phyloP scores from a whole-genome alignment of 2,888 invertebrate genomes.

The Metopia argyrocephala region DNA sequence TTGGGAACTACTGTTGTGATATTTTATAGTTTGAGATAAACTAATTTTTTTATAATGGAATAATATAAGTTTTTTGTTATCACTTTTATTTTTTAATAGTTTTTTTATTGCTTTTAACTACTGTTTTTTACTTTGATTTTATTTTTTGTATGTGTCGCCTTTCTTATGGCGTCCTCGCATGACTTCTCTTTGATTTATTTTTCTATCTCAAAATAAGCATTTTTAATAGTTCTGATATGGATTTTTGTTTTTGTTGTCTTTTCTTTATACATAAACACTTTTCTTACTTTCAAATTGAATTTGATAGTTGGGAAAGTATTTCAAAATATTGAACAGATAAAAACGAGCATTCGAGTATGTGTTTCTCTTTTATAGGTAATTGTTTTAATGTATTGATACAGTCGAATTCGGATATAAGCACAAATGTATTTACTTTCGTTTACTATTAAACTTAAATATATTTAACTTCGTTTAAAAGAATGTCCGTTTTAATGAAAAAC shows the following conservation, averaged over 20 bases:
- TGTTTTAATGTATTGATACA: neutral
- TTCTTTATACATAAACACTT: neutral
- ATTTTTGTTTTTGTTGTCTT: too few relatives aligned
- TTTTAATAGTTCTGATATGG: neutral
- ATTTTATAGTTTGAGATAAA: neutral
- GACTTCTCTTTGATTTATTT: too few relatives aligned
- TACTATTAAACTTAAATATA: too few relatives aligned
- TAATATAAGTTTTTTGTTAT: neutral
- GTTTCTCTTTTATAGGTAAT: too few relatives aligned
- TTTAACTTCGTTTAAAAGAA: too few relatives aligned
- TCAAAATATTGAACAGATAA: neutral
- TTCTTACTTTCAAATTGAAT: neutral
- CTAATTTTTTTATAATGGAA: slow-evolving; percentile 7
- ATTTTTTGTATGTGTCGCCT: slow-evolving; percentile 72
- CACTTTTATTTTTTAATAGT: slow-evolving; percentile 42
- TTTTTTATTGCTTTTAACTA: slow-evolving; percentile 48
- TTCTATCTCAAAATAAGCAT: neutral
- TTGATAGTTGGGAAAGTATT: neutral
- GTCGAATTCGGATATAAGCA: neutral
- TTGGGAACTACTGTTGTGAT: neutral
- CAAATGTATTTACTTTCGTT: too few relatives aligned
- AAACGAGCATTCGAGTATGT: neutral
- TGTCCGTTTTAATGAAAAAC: too few relatives aligned
- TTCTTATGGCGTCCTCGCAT: slow-evolving; percentile 4
- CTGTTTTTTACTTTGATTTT: slow-evolving; percentile 68